Evolutionary conservation across 2,113 vertebrate species (phyloP).

Genomic region (Sceloporus undulatus): DNA sequence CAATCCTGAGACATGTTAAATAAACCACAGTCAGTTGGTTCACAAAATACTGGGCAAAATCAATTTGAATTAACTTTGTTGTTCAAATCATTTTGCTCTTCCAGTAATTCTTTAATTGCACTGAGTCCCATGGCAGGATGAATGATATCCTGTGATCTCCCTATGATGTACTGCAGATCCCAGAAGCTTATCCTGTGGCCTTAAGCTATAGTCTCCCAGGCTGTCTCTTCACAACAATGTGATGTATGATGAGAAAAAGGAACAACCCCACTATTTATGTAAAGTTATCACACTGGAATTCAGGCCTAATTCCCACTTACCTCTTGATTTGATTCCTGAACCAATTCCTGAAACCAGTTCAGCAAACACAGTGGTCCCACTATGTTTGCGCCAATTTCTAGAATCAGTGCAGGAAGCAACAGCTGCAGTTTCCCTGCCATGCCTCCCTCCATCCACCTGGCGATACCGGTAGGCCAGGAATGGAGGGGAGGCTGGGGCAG

Average conservation of each 20-base stretch:
- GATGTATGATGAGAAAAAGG: not conserved
- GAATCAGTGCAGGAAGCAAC: too few relatives aligned
- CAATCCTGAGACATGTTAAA: not conserved
- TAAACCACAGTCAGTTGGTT: not conserved
- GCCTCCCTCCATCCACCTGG: too few relatives aligned
- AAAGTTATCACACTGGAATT: not conserved
- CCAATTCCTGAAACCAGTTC: too few relatives aligned
- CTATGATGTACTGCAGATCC: not conserved
- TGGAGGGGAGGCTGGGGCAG: too few relatives aligned
- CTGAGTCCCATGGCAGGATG: not conserved
- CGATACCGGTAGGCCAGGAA: too few relatives aligned
- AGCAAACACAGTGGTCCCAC: too few relatives aligned
- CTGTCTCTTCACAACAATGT: not conserved
- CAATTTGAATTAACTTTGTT: not conserved
- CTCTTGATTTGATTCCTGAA: too few relatives aligned
- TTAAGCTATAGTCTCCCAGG: not conserved
- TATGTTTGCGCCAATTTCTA: too few relatives aligned
- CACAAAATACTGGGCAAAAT: not conserved
- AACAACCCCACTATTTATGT: not conserved
- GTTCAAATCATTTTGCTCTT: not conserved
- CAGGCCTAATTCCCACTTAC: not conserved
- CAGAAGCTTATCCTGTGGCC: not conserved
- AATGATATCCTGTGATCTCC: not conserved
- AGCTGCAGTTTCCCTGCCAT: too few relatives aligned
- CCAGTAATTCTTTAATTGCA: too few relatives aligned